Percentiles rank a stretch among this genome's conserved stretches.
Evolutionary conservation across 2,113 vertebrate species (phyloP).

Genomic region (Oceanites oceanicus): DNA sequence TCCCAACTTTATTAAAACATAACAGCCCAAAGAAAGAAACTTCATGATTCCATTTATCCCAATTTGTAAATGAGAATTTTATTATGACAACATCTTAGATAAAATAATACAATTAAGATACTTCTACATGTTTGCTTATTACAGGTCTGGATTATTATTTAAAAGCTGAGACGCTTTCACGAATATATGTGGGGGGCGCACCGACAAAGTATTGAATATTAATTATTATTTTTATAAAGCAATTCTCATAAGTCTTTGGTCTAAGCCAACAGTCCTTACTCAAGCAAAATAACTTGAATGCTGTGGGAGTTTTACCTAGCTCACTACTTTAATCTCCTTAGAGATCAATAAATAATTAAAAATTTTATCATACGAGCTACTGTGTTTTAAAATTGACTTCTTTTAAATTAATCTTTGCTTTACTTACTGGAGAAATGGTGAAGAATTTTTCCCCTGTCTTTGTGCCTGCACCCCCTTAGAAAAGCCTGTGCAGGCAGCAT

Average conservation of each 20-base stretch:
- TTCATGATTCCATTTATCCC: neutral
- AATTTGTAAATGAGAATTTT: neutral
- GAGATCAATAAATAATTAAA: conserved; percentile 58
- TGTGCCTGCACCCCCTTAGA: neutral
- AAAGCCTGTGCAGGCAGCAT: neutral
- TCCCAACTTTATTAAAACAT: neutral
- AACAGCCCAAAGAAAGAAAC: neutral
- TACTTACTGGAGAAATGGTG: neutral
- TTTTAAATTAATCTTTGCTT: conserved; percentile 22
- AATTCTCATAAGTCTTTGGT: conserved; percentile 20
- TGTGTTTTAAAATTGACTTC: conserved; percentile 32
- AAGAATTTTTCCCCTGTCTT: neutral
- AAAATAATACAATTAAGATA: neutral
- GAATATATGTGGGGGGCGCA: neutral
- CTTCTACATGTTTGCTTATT: neutral
- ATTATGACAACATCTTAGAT: neutral
- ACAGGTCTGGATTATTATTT: neutral
- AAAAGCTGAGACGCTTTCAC: neutral
- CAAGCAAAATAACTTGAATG: conserved; percentile 36
- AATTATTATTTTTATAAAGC: conserved; percentile 30
- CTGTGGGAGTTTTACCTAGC: conserved; percentile 37
- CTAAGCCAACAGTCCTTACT: conserved; percentile 23
- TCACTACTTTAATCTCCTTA: conserved; percentile 23
- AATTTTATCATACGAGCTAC: neutral
- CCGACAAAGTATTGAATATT: conserved; percentile 32